Conservation (phyloP, 2,797 vertebrate species). For the Chrysolophus pictus region DNA sequence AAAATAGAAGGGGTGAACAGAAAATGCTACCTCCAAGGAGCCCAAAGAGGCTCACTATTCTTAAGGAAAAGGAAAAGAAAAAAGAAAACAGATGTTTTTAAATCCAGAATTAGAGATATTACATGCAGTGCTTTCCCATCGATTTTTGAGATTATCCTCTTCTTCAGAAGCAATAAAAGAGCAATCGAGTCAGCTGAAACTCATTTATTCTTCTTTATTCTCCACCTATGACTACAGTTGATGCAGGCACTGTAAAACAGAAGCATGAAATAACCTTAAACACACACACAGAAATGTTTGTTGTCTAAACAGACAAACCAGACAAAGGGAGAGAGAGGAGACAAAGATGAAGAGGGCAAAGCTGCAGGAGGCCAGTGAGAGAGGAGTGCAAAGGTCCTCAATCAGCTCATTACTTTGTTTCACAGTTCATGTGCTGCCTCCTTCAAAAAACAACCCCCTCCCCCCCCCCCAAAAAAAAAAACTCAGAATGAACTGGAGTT, state of each 20-base stretch:
- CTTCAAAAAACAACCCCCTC: neutral
- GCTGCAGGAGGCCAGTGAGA: neutral
- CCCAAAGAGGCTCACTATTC: neutral
- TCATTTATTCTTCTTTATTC: neutral
- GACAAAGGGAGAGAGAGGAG: neutral
- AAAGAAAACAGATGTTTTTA: neutral
- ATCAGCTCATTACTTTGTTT: neutral
- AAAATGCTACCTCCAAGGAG: neutral
- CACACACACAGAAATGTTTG: neutral
- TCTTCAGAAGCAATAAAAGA: neutral
- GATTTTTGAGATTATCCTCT: slow-evolving; percentile 5
- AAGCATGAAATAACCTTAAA: neutral
- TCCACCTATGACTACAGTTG: neutral
- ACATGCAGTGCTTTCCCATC: neutral
- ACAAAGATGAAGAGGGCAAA: neutral
- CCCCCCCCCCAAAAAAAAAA: neutral
- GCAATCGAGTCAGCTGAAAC: neutral
- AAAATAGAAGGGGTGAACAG: neutral
- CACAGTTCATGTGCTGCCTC: neutral
- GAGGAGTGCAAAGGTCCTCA: neutral
- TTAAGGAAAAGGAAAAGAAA: neutral
- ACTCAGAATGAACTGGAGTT: neutral
- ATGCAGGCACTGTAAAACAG: neutral
- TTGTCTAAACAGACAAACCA: neutral
- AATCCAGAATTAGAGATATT: neutral